Base-by-base conservation (phyloP, 2,888 invertebrate species). In the Phortica okadai region DNA sequence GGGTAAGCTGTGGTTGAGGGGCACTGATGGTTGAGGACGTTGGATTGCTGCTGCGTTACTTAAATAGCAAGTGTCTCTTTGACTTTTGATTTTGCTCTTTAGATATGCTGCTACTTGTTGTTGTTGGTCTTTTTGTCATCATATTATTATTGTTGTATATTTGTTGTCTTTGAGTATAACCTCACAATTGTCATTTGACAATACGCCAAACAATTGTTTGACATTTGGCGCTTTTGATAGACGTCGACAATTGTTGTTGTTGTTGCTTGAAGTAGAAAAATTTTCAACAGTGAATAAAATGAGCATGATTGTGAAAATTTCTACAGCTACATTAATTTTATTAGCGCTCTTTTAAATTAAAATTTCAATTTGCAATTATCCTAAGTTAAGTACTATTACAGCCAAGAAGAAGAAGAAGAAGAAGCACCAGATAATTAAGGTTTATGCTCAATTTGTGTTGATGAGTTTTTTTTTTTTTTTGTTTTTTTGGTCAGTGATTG, bases 141-240 rank as follows among this genome's bases (percentile, higher is more conserved):
- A 74, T 74, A 79, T 62, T 77, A 76, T 76, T 76, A 79, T 78
- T 77, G 62, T 50, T 73, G 21, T 21, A 21, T 21, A 21, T 21
- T 54, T 62, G 73, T 67, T 54, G 59, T 79, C 80, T 78, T 21
- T 21, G 21, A 21, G 21, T 21, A 21, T 21, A 21, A 21, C 21
- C 78, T 79, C 78, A 73, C 77, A 76, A 76, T 75, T 79, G 75
- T 67, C 78, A 77, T 72, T 70, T 79, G 77, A 74, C 75, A 76
- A 67, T 74, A 25, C 78, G 76, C 80, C 77, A 76, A 84, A 83
- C 84, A 79, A 80, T 82, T 80, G 75, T 76, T 79, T 79, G 78
- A 81, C 77, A 76, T 79, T 75, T 58, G 70, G 73, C 76, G 75
- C 76, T 76, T 76, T 74, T 54, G 50, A 67, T 67, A 67, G 44